phyloP scores from a whole-genome alignment of 1,140 invertebrate species.

The Druon quercuslanigerum region DNA sequence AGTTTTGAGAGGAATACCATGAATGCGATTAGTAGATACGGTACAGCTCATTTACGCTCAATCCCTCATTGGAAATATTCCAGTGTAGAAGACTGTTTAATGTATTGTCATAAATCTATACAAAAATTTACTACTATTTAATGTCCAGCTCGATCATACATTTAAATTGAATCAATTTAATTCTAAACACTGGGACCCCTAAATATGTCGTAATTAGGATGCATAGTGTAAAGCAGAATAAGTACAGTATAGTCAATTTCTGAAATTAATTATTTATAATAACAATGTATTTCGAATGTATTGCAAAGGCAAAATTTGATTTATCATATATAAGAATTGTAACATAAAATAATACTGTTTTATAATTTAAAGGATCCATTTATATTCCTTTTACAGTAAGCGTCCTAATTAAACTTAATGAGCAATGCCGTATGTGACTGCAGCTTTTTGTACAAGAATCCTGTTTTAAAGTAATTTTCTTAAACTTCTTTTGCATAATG shows the following conservation, averaged over 20 bases:
- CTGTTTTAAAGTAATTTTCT: background rate
- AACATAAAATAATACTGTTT: background rate
- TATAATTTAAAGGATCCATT: background rate
- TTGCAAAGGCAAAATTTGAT: background rate
- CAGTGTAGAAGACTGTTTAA: too few species aligned
- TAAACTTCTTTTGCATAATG: background rate
- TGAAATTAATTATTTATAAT: too few species aligned
- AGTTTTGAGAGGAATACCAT: background rate
- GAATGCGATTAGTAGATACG: background rate
- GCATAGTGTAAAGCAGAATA: background rate
- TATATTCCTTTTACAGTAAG: background rate
- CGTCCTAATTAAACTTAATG: background rate
- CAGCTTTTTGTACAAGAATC: background rate
- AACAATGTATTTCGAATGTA: too few species aligned
- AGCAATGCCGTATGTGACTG: constrained; percentile 1
- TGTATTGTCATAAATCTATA: too few species aligned
- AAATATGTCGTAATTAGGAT: background rate
- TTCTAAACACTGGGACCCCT: background rate
- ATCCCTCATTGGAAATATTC: background rate
- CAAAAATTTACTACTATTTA: background rate
- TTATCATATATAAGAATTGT: background rate
- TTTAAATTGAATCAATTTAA: background rate
- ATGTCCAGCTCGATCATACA: background rate
- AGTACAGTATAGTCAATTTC: background rate
- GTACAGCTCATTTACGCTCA: constrained; percentile 7